phyloP scores from a whole-genome alignment of 2,888 invertebrate genomes.

The Pseudococcus viburni region DNA sequence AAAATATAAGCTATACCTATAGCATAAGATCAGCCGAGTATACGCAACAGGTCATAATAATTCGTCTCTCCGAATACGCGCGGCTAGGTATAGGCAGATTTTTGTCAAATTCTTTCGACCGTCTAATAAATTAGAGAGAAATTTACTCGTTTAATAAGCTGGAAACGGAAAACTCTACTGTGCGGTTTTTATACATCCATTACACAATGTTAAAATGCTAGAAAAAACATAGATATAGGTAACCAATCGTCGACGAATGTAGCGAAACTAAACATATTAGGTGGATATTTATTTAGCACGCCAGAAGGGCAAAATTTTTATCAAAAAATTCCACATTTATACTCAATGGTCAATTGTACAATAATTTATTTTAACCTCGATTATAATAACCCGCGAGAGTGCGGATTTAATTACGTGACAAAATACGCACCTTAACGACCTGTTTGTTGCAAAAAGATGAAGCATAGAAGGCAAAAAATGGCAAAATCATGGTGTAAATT shows the following conservation, averaged over 20 bases:
- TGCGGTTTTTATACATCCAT: conserved; percentile 13
- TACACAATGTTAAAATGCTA: neutral
- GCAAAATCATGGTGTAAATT: conserved; percentile 6
- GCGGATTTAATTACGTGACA: neutral
- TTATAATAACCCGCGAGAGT: neutral
- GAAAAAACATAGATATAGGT: neutral
- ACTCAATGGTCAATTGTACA: conserved; percentile 2
- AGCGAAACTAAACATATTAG: conserved; percentile 43
- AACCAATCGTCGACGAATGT: conserved; percentile 13
- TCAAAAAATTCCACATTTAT: neutral
- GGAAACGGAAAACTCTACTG: conserved; percentile 34
- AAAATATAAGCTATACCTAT: neutral
- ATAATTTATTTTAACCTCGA: neutral
- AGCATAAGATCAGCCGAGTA: neutral
- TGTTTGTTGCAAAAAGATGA: conserved; percentile 8
- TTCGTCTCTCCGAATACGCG: neutral
- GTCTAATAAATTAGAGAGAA: conserved; percentile 52
- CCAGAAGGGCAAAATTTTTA: conserved; percentile 9
- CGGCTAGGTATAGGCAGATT: neutral
- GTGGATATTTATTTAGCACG: conserved; percentile 12
- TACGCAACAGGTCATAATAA: conserved; percentile 46
- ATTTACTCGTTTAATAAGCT: conserved; percentile 56
- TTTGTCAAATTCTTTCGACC: conserved; percentile 48
- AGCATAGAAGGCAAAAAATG: neutral
- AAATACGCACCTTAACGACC: neutral